phyloP scores from a whole-genome alignment of 2,113 vertebrate genomes.

The Cyprinus carpio region DNA sequence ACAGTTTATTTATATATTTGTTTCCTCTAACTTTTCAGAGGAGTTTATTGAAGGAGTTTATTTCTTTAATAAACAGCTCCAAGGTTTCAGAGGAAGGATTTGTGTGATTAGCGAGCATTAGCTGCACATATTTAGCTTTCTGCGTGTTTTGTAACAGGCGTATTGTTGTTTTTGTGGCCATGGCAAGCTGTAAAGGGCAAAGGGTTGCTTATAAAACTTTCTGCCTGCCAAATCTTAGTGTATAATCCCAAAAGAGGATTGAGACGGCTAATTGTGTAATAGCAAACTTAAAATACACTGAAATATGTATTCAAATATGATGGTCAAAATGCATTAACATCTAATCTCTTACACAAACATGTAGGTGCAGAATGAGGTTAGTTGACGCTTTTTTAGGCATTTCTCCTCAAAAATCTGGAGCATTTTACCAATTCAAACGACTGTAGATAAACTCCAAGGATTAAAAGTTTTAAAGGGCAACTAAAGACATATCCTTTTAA shows the following conservation, averaged over 20 bases:
- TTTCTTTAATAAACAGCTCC: neutral
- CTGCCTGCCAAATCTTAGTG: conserved; percentile 35
- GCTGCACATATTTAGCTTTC: neutral
- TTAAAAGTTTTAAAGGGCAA: neutral
- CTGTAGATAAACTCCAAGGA: neutral
- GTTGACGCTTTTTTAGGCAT: neutral
- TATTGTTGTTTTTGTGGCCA: conserved; percentile 20
- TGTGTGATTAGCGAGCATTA: conserved; percentile 21
- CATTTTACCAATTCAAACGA: neutral
- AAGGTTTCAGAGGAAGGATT: conserved; percentile 26
- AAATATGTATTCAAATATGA: conserved; percentile 11
- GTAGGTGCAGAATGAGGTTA: neutral
- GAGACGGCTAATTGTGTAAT: conserved; percentile 18
- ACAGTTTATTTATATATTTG: neutral
- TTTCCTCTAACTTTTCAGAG: neutral
- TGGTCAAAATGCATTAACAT: neutral
- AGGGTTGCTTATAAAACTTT: conserved; percentile 23
- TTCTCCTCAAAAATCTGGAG: neutral
- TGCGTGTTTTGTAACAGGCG: conserved; percentile 23
- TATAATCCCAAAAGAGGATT: conserved; percentile 56
- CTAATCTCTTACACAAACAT: neutral
- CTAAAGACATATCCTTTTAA: neutral
- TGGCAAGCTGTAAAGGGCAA: neutral
- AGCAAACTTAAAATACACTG: neutral
- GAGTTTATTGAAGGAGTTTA: neutral